These are phyloP conservation scores for Gastracanthus pulcherrimus DNA, from an alignment of 2,888 invertebrate species.

Conservation along the genomic window DNA sequence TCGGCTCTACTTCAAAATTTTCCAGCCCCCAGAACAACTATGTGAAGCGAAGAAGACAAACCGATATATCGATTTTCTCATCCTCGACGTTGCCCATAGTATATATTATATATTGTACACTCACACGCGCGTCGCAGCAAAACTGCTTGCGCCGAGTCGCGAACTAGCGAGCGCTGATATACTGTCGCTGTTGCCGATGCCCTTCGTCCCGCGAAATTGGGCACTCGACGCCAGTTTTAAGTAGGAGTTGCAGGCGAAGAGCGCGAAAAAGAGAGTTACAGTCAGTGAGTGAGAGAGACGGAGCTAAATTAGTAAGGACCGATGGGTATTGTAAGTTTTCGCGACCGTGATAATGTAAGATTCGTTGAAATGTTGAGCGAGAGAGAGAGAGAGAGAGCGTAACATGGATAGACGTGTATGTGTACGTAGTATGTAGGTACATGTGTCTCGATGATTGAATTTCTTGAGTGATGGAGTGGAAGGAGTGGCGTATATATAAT, in stretches of 20 bases:
- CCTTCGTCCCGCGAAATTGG: constrained; percentile 12
- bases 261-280: too few species aligned
- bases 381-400: too few species aligned
- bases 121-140: not conserved
- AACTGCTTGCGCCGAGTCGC: not conserved
- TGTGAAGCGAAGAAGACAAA: not conserved
- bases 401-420: too few species aligned
- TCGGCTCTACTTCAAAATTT: constrained; percentile 1
- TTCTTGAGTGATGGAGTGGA: not conserved
- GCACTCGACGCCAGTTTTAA: not conserved
- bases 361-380: not conserved
- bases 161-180: not conserved
- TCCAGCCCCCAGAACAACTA: not conserved
- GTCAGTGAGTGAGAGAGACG: too few species aligned
- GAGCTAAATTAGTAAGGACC: not conserved
- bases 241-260: not conserved
- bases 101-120: not conserved
- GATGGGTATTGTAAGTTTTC: not conserved
- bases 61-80: constrained; percentile 35
- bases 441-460: constrained; percentile 24
- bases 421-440: too few species aligned
- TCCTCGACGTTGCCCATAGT: too few species aligned
- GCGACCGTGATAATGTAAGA: not conserved
- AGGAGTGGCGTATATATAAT: not conserved
- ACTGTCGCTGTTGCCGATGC: not conserved